A percentile compares a stretch with the other conserved stretches of the same genome.
phyloP scores from a whole-genome alignment of 2,888 invertebrate species.

The Embidobia sp. region DNA sequence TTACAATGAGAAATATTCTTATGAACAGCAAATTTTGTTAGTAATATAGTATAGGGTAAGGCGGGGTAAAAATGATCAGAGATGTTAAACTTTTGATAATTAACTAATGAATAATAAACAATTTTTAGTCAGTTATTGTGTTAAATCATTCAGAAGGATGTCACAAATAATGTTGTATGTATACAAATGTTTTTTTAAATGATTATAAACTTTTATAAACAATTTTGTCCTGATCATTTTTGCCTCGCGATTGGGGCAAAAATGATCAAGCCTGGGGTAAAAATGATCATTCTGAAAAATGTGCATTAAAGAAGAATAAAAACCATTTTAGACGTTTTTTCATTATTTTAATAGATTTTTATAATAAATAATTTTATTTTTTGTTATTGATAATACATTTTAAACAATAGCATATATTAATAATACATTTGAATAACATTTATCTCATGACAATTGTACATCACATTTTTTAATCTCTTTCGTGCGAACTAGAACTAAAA shows the following conservation, averaged over 20 bases:
- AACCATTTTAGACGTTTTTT: no score
- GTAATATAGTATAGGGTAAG: constrained; percentile 11
- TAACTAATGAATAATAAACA: background rate
- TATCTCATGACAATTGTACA: no score
- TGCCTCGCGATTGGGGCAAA: constrained; percentile 4
- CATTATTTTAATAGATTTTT: no score
- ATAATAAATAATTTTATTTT: no score
- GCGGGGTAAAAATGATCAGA: constrained; percentile 21
- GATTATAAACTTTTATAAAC: background rate
- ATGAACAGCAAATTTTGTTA: no score
- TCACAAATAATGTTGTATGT: constrained; percentile 4
- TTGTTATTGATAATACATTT: no score
- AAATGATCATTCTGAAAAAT: constrained; percentile 3
- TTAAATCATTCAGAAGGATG: background rate
- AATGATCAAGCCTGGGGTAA: constrained; percentile 13
- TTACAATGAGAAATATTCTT: no score
- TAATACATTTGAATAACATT: no score
- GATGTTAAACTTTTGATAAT: constrained; percentile 3
- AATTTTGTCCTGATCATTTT: constrained; percentile 15
- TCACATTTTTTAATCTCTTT: no score
- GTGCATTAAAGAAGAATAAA: no score
- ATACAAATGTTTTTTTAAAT: background rate
- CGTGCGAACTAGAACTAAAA: no score
- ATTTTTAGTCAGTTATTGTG: constrained; percentile 1
- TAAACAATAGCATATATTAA: no score